Conservation (phyloP, 92 coral and sea anemone genomes). For the Montipora capitata region DNA sequence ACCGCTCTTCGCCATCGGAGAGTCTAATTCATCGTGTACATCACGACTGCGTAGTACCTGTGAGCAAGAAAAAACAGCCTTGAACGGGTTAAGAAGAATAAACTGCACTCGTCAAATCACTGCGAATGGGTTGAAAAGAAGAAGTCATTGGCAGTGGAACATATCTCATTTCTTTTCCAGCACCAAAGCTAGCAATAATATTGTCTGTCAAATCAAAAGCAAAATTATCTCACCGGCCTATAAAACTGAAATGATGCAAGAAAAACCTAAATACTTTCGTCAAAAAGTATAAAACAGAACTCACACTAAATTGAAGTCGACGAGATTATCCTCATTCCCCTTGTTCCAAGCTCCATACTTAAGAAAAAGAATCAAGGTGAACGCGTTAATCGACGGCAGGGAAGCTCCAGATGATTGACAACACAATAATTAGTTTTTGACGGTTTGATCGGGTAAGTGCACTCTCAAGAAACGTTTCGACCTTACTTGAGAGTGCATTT, state of each 20-base stretch:
- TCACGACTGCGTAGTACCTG: background rate
- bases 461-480: too few species aligned
- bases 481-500: too few species aligned
- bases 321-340: too few species aligned
- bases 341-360: too few species aligned
- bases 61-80: background rate
- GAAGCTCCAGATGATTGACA: conserved; percentile 5
- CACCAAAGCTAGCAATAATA: background rate
- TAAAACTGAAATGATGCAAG: background rate
- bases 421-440: background rate
- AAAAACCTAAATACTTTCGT: background rate
- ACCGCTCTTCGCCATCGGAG: background rate
- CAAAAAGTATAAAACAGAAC: too few species aligned
- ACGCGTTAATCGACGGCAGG: too few species aligned
- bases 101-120: conserved; percentile 4
- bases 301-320: too few species aligned
- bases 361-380: too few species aligned
- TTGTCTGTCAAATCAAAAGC: conserved; percentile 3
- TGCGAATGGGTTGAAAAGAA: conserved; percentile 13
- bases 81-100: background rate
- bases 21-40: background rate
- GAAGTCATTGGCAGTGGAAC: background rate
- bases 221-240: background rate
- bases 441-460: background rate
- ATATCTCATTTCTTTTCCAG: conserved; percentile 8